Evolutionary conservation across 1,140 invertebrate genomes (phyloP).

Genomic region (Calosoma granatense): DNA sequence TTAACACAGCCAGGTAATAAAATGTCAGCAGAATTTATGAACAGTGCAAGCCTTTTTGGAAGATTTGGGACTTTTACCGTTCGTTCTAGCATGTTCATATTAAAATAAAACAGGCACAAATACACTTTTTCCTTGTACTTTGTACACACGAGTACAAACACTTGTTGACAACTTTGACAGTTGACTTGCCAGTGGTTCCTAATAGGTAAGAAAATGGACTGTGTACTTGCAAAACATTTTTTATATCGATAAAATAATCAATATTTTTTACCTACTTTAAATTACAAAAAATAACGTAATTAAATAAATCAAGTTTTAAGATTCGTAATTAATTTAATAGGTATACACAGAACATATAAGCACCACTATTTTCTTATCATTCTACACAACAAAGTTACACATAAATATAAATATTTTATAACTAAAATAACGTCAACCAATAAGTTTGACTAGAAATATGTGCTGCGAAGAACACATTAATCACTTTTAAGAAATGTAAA

Average conservation of each 20-base stretch:
- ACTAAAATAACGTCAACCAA: not conserved
- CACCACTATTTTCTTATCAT: constrained; percentile 4
- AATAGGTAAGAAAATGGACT: too few relatives aligned
- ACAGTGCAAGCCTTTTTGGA: not conserved
- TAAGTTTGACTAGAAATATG: not conserved
- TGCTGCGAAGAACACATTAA: not conserved
- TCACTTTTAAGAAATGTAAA: not conserved
- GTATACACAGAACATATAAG: not conserved
- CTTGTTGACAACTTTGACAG: too few relatives aligned
- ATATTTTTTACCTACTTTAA: too few relatives aligned
- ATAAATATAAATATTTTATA: not conserved
- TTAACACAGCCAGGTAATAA: not conserved
- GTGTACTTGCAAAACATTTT: too few relatives aligned
- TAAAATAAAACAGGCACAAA: too few relatives aligned
- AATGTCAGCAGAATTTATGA: not conserved
- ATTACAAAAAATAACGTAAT: too few relatives aligned
- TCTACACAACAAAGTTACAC: not conserved
- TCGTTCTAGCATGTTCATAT: too few relatives aligned
- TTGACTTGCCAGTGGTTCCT: too few relatives aligned
- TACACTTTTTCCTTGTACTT: too few relatives aligned
- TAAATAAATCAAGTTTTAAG: too few relatives aligned
- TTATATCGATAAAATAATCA: too few relatives aligned
- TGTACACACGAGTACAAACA: too few relatives aligned
- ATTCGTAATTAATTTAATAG: not conserved
- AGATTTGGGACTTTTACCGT: not conserved